A percentile compares a stretch with the other conserved stretches of the same genome.
phyloP scores from a whole-genome alignment of 2,113 vertebrate species.

The Sylvicapra grimmia region DNA sequence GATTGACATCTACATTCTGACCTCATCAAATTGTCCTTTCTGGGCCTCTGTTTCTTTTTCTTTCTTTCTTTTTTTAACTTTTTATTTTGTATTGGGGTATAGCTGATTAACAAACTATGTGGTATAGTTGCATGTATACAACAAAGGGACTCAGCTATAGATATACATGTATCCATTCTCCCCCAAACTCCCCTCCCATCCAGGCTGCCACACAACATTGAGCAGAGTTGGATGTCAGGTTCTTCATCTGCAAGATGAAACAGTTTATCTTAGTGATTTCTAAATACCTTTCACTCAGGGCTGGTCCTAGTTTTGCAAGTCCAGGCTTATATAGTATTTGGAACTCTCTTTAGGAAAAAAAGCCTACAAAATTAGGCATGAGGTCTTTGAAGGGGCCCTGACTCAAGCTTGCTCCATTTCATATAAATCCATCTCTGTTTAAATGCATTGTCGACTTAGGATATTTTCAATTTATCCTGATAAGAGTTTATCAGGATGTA shows the following conservation, averaged over 20 bases:
- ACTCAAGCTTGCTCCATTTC: neutral
- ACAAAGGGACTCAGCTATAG: neutral
- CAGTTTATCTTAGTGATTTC: conserved; percentile 21
- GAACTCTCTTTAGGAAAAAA: neutral
- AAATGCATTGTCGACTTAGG: neutral
- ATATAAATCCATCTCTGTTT: neutral
- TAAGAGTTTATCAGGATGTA: neutral
- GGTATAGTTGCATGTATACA: neutral
- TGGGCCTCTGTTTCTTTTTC: neutral
- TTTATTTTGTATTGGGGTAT: neutral
- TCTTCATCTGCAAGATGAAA: conserved; percentile 30
- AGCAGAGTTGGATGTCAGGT: neutral
- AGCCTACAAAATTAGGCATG: neutral
- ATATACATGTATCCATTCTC: neutral
- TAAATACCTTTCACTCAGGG: neutral
- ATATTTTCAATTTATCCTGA: neutral
- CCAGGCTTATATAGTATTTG: neutral
- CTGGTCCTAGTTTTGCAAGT: neutral
- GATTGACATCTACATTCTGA: neutral
- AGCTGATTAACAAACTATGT: neutral
- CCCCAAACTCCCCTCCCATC: neutral
- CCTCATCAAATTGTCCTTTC: neutral
- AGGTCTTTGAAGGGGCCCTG: neutral
- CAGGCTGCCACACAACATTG: neutral
- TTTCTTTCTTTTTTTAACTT: neutral